Evolutionary conservation across 2,888 invertebrate genomes (phyloP), one percentile per base, ranked within the genome.

Genomic region (Acleris sparsana): DNA sequence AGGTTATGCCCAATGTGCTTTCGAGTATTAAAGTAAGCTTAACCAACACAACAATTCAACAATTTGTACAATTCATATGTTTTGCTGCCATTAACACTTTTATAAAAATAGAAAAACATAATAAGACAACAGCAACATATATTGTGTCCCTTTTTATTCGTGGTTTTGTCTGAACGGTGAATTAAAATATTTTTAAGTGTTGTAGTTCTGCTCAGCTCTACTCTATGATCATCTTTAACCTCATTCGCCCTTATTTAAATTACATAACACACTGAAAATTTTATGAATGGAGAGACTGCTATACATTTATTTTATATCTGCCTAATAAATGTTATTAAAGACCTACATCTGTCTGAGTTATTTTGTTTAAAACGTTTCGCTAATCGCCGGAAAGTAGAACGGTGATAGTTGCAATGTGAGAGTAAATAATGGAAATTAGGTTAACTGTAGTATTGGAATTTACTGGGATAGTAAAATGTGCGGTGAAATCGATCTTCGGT

Each of bases 201-300:
- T 51, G 17, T 29, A 55, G n/a, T 13, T 59, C 57, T 66, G n/a
- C n/a, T 48, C 39, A 46, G 57, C 17, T 52, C 33, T 66, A 66
- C 39, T 66, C 66, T 66, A 25, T 66, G 66, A 20, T 72, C 66
- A 73, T 74, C 76, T 71, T 80, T 83, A 85, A 82, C 86, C 87
- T 80, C 80, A 79, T 86, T 84, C 73, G 70, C 74, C 74, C 70
- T 79, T 81, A 80, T 82, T 82, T 83, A 51, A 83, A 85, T 88
- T 88, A 84, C 84, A 83, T 80, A 85, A 73, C 73, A 71, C 77
- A 76, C 76, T 77, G 80, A 82, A 81, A 70, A 78, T 85, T 86
- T 87, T 85, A 83, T 87, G 84, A 88, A 87, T 87, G 86, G 76
- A 82, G 80, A 80, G 62, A 53, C 61, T 56, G 53, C 60, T 66